Base-by-base conservation (phyloP, 2,888 invertebrate genomes). In the Ecliptopera silaceata region DNA sequence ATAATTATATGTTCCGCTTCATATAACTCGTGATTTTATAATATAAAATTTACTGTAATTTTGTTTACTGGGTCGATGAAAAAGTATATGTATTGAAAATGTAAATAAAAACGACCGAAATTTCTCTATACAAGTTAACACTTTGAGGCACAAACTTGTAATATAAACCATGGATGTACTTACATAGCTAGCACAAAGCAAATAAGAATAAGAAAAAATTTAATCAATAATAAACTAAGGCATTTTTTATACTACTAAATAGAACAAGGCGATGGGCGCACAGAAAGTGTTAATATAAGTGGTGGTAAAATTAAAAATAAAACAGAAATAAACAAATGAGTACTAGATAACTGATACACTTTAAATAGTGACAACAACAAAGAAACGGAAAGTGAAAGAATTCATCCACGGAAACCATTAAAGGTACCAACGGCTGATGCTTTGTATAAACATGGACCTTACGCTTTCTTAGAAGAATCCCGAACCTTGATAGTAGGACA, bases 1-100 rank as follows among this genome's bases (percentile, higher is more conserved):
- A 86, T 62, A 83, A 85, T 88, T 73, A 71, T 69, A 52, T 69
- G 64, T 61, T 67, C 69, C 70, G 72, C 75, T 75, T 64, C 74
- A 79, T 77, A 81, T 79, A 74, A 69, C 74, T 70, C 80, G 90
- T 91, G 89, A 89, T 89, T 83, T 87, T 78, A 88, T 88, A 86
- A 90, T 91, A 86, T 79, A 86, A 81, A 72, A 78, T 76, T 88
- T 88, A 88, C 90, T 84, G 89, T 89, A 80, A 43, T 72, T 67
- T 66, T 78, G 68, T 82, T 83, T 82, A 79, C 82, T 83, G 72
- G 68, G 68, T 70, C 76, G 73, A 82, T 79, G 77, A 79, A 77
- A 79, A 80, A 74, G 76, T 78, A 74, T 69, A 58, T 61, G 61
- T 72, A 73, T 73, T 71, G 63, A 51, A 70, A 44, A 57, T 75